phyloP scores from a whole-genome alignment of 2,113 vertebrate genomes.

The Tragelaphus imberbis region DNA sequence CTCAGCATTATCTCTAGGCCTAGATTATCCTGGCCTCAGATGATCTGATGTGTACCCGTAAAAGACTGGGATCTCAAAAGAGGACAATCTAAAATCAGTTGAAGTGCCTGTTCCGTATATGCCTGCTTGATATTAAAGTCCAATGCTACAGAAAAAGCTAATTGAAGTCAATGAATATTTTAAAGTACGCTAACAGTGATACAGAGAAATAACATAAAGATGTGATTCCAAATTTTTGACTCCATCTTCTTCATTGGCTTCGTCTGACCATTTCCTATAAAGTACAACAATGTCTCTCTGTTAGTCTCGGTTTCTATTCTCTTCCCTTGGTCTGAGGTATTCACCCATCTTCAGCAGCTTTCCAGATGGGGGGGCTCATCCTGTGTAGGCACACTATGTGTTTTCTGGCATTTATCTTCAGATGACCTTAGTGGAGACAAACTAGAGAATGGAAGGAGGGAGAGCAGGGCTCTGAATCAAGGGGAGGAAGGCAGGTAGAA shows the following conservation, averaged over 20 bases:
- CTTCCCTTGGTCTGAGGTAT: neutral
- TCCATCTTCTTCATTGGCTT: neutral
- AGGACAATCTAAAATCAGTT: neutral
- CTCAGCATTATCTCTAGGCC: neutral
- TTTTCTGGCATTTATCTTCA: neutral
- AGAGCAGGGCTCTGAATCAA: neutral
- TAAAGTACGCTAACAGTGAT: neutral
- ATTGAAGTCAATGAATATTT: neutral
- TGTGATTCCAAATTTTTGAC: neutral
- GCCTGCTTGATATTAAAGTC: neutral
- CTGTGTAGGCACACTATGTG: neutral
- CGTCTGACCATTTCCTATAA: neutral
- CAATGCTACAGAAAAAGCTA: neutral
- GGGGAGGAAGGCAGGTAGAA: neutral
- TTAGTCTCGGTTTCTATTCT: neutral
- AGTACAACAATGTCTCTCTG: neutral
- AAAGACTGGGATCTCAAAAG: neutral
- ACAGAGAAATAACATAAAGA: neutral
- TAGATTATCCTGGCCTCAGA: neutral
- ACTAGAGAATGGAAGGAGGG: neutral
- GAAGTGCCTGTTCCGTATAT: neutral
- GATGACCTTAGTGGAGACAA: neutral
- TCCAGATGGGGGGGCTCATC: neutral
- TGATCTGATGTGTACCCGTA: rapidly evolving
- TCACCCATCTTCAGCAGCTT: neutral